A percentile compares a stretch with the other conserved stretches of the same genome.
phyloP scores from a whole-genome alignment of 2,113 vertebrate species.

The Phalacrocorax brasilianus region DNA sequence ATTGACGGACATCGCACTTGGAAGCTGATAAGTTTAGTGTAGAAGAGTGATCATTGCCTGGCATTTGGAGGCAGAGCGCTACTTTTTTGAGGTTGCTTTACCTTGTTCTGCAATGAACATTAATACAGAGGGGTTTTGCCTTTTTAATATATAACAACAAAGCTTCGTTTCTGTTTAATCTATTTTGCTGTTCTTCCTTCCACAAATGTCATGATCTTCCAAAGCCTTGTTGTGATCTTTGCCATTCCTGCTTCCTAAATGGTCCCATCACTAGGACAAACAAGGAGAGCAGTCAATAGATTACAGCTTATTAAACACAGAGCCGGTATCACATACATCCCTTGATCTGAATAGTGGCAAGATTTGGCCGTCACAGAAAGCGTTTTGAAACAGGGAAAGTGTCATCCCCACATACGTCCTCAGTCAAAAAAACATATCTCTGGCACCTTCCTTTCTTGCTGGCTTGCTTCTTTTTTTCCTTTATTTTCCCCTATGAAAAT shows the following conservation, averaged over 20 bases:
- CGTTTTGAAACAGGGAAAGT: background rate
- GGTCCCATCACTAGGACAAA: background rate
- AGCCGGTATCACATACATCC: background rate
- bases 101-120: background rate
- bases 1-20: background rate
- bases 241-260: background rate
- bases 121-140: background rate
- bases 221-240: background rate
- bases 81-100: background rate
- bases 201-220: background rate
- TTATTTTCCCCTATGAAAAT: slow-evolving; percentile 6
- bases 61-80: background rate
- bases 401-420: background rate
- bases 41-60: background rate
- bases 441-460: background rate
- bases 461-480: background rate
- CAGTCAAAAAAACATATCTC: background rate
- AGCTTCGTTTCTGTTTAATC: background rate
- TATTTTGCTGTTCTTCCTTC: background rate
- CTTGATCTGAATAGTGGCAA: background rate
- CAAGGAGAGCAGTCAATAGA: background rate
- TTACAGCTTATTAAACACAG: background rate
- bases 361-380: background rate
- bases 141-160: background rate
- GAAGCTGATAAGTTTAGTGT: background rate